Percentiles rank a stretch among this genome's conserved stretches.
Evolutionary conservation across 2,888 invertebrate genomes (phyloP).

Genomic region (Hemaris fuciformis): DNA sequence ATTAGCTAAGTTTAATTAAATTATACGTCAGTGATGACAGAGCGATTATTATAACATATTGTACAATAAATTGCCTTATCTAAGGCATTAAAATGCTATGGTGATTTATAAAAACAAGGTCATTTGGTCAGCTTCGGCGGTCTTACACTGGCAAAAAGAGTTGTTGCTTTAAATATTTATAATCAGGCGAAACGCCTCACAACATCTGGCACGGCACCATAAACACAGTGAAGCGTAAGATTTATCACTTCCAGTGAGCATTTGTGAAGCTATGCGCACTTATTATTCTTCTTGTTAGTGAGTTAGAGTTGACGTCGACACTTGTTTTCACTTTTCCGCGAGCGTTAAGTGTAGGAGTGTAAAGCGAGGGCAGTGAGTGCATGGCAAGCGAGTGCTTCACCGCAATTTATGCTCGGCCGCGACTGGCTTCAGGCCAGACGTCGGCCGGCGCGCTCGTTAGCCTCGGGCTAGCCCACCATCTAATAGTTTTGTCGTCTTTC

Average conservation of each 20-base stretch:
- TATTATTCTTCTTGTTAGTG: conserved; percentile 3
- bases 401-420: conserved; percentile 57
- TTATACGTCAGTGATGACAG: no score
- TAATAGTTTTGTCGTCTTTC: conserved; percentile 68
- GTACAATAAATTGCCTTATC: no score
- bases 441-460: conserved; percentile 61
- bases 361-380: conserved; percentile 22
- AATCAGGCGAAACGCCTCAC: not conserved
- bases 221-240: not conserved
- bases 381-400: conserved; percentile 36
- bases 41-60: no score
- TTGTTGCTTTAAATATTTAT: not conserved
- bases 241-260: not conserved
- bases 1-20: no score
- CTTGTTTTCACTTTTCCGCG: conserved; percentile 53
- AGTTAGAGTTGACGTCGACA: conserved; percentile 19
- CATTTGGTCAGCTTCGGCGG: not conserved
- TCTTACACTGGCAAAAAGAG: not conserved
- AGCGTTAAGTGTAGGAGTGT: conserved; percentile 25
- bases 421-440: conserved; percentile 58
- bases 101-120: not conserved
- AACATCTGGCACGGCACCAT: not conserved
- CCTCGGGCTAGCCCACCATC: conserved; percentile 47
- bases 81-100: not conserved
- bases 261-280: not conserved